phyloP scores from a whole-genome alignment of 2,113 vertebrate genomes.

The Syngnathus typhle region DNA sequence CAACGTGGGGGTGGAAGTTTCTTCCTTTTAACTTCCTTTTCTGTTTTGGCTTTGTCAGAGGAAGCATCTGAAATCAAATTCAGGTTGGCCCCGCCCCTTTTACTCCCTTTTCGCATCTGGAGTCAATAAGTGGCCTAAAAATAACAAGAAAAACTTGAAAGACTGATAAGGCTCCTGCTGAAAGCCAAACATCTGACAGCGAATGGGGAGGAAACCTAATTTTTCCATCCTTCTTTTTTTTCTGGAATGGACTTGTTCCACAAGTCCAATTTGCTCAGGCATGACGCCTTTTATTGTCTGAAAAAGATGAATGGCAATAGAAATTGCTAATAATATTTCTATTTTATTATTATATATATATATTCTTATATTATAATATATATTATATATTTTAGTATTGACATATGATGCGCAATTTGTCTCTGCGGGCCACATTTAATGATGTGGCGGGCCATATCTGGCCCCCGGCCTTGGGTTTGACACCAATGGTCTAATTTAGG shows the following conservation, averaged over 20 bases:
- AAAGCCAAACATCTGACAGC: constrained; percentile 19
- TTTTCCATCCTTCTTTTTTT: background rate
- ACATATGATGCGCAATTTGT: too few species aligned
- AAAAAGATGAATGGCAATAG: background rate
- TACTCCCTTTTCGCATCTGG: constrained; percentile 51
- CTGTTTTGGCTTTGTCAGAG: background rate
- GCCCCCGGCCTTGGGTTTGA: too few species aligned
- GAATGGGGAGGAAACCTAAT: constrained; percentile 5
- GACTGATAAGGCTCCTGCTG: constrained; percentile 38
- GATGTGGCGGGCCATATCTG: too few species aligned
- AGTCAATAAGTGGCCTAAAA: constrained; percentile 50
- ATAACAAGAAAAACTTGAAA: constrained; percentile 25
- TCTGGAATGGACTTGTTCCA: constrained; percentile 16
- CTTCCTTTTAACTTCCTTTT: background rate
- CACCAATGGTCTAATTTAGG: too few species aligned
- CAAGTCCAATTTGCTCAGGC: constrained; percentile 36
- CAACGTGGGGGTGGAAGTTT: constrained; percentile 8
- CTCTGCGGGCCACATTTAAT: too few species aligned
- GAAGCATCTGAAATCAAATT: constrained; percentile 16
- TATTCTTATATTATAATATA: too few species aligned
- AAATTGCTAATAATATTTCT: too few species aligned
- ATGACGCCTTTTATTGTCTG: constrained; percentile 58
- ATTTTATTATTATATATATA: too few species aligned
- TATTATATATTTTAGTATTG: too few species aligned
- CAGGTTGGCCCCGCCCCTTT: background rate